Conservation (phyloP, 1,140 invertebrate genomes). For the Bombyx mandarina region DNA sequence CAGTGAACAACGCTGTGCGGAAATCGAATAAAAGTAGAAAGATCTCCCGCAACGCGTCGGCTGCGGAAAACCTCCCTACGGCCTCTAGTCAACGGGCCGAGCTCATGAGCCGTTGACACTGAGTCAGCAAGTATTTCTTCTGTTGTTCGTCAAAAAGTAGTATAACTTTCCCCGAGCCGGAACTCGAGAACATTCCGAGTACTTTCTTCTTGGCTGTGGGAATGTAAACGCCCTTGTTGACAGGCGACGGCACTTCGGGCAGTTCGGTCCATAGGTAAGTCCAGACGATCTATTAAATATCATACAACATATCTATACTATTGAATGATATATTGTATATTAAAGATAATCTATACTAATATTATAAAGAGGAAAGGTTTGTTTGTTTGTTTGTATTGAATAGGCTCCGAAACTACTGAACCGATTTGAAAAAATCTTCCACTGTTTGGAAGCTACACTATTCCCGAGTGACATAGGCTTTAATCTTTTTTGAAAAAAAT, state of each 20-base stretch:
- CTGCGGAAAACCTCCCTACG: slow-evolving; percentile 47
- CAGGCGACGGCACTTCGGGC: slow-evolving; percentile 51
- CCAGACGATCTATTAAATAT: slow-evolving; percentile 54
- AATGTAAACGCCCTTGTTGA: slow-evolving; percentile 59
- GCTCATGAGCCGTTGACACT: slow-evolving; percentile 54
- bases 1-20: slow-evolving; percentile 43
- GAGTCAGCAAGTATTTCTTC: slow-evolving; percentile 48
- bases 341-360: too few relatives aligned
- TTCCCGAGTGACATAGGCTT: too few relatives aligned
- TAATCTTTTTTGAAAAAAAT: too few relatives aligned
- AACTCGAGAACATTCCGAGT: slow-evolving; percentile 55
- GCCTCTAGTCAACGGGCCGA: slow-evolving; percentile 56
- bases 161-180: slow-evolving; percentile 56
- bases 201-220: slow-evolving; percentile 62
- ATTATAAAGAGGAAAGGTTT: too few relatives aligned
- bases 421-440: too few relatives aligned
- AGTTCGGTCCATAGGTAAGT: slow-evolving; percentile 63
- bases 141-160: slow-evolving; percentile 59
- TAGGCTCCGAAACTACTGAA: too few relatives aligned
- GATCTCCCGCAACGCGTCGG: slow-evolving; percentile 37
- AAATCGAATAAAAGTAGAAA: slow-evolving; percentile 58
- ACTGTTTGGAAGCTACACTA: too few relatives aligned
- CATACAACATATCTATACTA: too few relatives aligned
- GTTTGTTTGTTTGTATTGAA: too few relatives aligned
- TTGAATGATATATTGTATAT: too few relatives aligned